Evolutionary conservation across 2,797 vertebrate species (phyloP), one percentile per base, ranked within the genome.

Genomic region (Chelidonichthys spinosus): DNA sequence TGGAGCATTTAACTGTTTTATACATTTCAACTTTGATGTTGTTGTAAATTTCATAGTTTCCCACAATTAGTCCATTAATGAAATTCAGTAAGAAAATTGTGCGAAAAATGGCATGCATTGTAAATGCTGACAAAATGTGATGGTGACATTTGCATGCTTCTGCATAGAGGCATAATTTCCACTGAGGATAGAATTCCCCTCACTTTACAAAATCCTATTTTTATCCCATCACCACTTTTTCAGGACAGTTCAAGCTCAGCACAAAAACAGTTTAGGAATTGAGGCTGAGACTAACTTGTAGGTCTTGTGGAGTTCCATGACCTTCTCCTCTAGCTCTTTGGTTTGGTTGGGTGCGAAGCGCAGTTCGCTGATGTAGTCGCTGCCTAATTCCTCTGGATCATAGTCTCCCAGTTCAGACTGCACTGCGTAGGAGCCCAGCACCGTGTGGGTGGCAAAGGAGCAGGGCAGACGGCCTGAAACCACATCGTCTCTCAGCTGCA

Each of bases 391-490:
- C 0, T 98, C 97, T 0, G 96, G 96, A 87, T 99, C 98, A 0
- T 97, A 97, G 92, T 99, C 98, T 0, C 98, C 98, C 0, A 98
- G 94, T 79, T 99, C 98, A 0, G 98, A 98, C 92, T 99, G 98
- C 61, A 96, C 96, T 0, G 97, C 97, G 90, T 98, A 98, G 18
- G 98, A 99, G 71, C 98, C 98, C 92, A 99, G 91, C 60, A 99
- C 93, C 0, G 97, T 95, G 68, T 98, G 95, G 0, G 98, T 99
- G 89, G 97, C 96, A 0, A 99, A 99, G 0, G 98, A 99, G 90
- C 98, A 99, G 44, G 98, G 98, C 83, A 99, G 93, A 32, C 98
- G 95, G 1, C 98, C 98, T 0, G 96, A 99, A 56, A 98, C 96
- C 0, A 99, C 96, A 63, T 99, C 98, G 32, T 99, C 97, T 58